Conservation (phyloP, 2,113 vertebrate species). For the Columba livia region DNA sequence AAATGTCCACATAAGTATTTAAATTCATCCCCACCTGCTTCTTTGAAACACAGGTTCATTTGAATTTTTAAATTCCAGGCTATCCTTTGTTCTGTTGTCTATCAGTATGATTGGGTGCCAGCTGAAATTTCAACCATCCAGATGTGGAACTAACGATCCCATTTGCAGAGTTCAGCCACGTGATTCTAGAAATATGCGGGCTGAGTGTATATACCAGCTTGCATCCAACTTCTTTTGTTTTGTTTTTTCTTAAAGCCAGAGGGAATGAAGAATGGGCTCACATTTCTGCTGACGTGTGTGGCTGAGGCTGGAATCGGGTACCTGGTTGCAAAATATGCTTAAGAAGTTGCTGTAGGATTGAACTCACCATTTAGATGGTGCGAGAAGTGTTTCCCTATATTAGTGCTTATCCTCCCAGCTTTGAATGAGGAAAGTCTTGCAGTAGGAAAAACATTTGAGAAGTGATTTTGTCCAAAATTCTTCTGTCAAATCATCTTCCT, state of each 20-base stretch:
- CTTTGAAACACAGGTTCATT: background rate
- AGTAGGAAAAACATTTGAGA: background rate
- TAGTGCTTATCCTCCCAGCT: background rate
- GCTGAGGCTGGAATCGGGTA: constrained; percentile 19
- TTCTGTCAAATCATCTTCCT: background rate
- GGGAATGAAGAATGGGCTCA: background rate
- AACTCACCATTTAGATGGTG: background rate
- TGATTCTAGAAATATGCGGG: background rate
- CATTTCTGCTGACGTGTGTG: background rate
- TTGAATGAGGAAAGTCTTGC: background rate
- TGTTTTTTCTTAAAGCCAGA: background rate
- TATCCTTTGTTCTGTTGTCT: background rate
- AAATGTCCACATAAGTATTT: background rate
- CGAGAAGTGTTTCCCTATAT: background rate
- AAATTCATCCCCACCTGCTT: background rate
- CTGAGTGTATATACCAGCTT: background rate
- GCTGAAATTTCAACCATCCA: background rate
- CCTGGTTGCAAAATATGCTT: background rate
- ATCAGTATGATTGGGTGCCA: background rate
- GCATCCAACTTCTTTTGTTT: background rate
- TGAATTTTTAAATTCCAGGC: background rate
- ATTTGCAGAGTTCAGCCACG: background rate
- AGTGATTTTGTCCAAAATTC: background rate
- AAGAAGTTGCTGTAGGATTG: background rate
- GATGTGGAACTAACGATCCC: background rate